These are phyloP conservation scores for Leguminivora glycinivorella DNA, from an alignment of 1,140 invertebrate species.

Conservation along the genomic window DNA sequence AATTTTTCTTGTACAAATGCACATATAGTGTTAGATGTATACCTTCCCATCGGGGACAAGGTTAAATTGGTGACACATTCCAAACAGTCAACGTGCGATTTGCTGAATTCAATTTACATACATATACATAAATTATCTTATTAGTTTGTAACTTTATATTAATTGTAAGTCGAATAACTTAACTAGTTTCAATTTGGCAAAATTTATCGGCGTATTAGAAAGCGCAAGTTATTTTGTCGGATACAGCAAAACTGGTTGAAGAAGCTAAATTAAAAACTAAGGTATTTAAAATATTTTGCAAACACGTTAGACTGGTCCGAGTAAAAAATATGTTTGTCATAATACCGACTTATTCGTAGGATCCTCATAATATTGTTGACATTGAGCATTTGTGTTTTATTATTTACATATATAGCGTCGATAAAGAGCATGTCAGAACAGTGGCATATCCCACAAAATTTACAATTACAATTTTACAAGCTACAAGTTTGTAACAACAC, in stretches of 20 bases:
- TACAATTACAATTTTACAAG: no score
- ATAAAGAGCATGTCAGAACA: no score
- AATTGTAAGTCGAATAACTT: background rate
- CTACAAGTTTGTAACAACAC: no score
- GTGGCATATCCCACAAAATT: no score
- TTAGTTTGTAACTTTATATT: constrained; percentile 8
- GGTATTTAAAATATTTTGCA: background rate
- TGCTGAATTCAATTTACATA: constrained; percentile 25
- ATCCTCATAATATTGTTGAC: no score
- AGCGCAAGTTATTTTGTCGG: constrained; percentile 17
- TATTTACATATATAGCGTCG: no score
- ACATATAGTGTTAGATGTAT: constrained; percentile 3
- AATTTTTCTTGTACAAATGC: background rate
- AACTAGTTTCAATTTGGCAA: constrained; percentile 13
- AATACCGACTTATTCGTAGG: no score
- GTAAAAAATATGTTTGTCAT: no score
- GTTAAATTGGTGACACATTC: constrained; percentile 23
- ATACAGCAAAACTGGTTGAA: background rate
- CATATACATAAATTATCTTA: constrained; percentile 27
- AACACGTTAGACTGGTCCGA: background rate
- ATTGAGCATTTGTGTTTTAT: no score
- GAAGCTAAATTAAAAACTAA: background rate
- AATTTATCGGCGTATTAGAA: constrained; percentile 18
- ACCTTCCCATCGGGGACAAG: constrained; percentile 13
- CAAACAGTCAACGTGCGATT: constrained; percentile 17